A percentile compares a stretch with the other conserved stretches of the same genome.
Conservation (phyloP, 1,140 invertebrate genomes). For the Vanessa tameamea region DNA sequence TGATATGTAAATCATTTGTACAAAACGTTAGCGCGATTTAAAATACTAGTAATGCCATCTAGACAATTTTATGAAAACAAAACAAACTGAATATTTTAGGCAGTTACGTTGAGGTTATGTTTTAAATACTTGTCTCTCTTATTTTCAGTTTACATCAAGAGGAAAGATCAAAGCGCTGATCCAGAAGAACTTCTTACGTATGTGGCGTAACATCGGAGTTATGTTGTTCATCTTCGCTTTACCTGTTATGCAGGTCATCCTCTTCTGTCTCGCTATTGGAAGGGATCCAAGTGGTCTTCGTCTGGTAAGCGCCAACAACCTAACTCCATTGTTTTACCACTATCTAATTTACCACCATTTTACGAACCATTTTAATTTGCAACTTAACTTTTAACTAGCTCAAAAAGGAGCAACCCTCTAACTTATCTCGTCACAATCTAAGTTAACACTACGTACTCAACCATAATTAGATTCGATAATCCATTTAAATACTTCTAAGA, state of each 20-base stretch:
- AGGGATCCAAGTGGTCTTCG: slow-evolving; percentile 92
- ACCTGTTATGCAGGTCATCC: slow-evolving; percentile 95
- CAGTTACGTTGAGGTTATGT: background rate
- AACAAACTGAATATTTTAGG: no score
- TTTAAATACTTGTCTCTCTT: background rate
- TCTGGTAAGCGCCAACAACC: slow-evolving; percentile 73
- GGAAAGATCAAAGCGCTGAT: slow-evolving; percentile 90
- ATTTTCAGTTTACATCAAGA: slow-evolving; percentile 80
- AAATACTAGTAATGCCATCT: no score
- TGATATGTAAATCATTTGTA: no score
- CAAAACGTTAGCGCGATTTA: no score
- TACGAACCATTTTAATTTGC: no score
- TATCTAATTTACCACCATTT: background rate
- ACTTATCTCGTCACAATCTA: no score
- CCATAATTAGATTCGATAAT: no score
- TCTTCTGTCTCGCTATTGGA: slow-evolving; percentile 97
- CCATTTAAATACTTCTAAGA: no score
- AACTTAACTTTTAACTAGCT: no score
- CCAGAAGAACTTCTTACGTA: slow-evolving; percentile 95
- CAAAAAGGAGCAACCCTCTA: no score
- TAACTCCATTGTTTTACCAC: background rate
- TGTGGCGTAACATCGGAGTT: slow-evolving; percentile 95
- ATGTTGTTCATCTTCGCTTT: slow-evolving; percentile 96
- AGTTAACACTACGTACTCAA: no score
- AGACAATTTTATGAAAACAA: no score